A percentile compares a stretch with the other conserved stretches of the same genome.
Conservation (phyloP, 2,113 vertebrate genomes). For the Tachuris rubrigastra region DNA sequence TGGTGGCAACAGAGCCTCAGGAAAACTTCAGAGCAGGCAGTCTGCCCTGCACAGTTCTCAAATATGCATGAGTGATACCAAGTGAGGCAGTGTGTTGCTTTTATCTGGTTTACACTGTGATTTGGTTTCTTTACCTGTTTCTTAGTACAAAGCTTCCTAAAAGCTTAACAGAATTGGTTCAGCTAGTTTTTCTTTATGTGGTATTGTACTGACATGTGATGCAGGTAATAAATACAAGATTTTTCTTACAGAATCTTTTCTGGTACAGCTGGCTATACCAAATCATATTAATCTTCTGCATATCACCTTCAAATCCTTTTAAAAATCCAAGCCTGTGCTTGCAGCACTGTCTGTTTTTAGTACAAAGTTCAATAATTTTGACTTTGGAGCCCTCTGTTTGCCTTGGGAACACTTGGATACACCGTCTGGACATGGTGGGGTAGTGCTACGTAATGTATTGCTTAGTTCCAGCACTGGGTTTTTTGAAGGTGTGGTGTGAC, state of each 20-base stretch:
- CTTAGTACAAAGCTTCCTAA: not conserved
- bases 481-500: not conserved
- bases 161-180: not conserved
- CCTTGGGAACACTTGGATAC: not conserved
- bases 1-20: conserved; percentile 8
- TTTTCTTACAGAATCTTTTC: not conserved
- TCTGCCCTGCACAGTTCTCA: not conserved
- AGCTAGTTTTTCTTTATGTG: not conserved
- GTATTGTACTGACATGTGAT: not conserved
- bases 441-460: not conserved
- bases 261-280: not conserved
- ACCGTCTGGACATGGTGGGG: not conserved
- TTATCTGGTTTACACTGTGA: not conserved
- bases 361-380: not conserved
- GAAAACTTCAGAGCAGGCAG: not conserved
- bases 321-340: not conserved
- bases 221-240: not conserved
- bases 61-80: fast-evolving
- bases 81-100: not conserved
- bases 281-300: not conserved
- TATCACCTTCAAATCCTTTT: not conserved
- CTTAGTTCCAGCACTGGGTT: not conserved
- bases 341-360: not conserved
- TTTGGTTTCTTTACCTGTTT: not conserved
- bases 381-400: not conserved